Evolutionary conservation across 1,140 invertebrate genomes (phyloP), one percentile per base, ranked within the genome.

Genomic region (Drosophila kanapiae): DNA sequence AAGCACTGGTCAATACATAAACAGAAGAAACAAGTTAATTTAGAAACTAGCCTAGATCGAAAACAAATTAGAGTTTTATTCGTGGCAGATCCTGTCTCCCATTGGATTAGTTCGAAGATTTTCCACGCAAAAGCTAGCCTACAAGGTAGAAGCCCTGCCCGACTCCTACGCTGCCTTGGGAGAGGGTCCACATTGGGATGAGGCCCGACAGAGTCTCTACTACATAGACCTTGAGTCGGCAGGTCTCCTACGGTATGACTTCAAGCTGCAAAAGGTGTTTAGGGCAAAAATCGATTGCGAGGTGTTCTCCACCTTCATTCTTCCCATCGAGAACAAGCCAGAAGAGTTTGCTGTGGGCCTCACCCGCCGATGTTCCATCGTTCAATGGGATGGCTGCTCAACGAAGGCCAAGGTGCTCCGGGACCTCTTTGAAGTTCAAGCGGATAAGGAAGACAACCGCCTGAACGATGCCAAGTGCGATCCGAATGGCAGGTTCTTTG

Each of bases 381-480:
- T 98, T 1, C 93, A 94, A 61, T 98, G 97, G 96, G 93, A 95
- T 78, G 95, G 95, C 1, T 85, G 93, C 27, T 93, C 93, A 3
- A 91, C 94, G 14, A 75, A 88, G 3, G 93, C 94, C 4, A 93
- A 92, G 27, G 93, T 94, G 2, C 65, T 94, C 5, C 75, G 94
- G 33, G 93, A 93, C 14, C 92, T 94, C 14, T 93, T 94, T 1
- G 94, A 95, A 35, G 95, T 97, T 0, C 96, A 97, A 37, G 67
- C 87, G 1, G 92, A 93, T 0, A 83, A 80, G 6, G 35, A 93
- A 91, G 93, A 91, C 0, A 97, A 96, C 80, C 94, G 97, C 82
- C 95, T 97, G 63, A 98, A 98, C 84, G 97, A 98, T 93, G 98
- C 95, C 13, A 99, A 98, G 93, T 96, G 96, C 69, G 97, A 99